These are phyloP conservation scores for Tangara arthus DNA, from an alignment of 2,797 vertebrate genomes.

Conservation along the genomic window DNA sequence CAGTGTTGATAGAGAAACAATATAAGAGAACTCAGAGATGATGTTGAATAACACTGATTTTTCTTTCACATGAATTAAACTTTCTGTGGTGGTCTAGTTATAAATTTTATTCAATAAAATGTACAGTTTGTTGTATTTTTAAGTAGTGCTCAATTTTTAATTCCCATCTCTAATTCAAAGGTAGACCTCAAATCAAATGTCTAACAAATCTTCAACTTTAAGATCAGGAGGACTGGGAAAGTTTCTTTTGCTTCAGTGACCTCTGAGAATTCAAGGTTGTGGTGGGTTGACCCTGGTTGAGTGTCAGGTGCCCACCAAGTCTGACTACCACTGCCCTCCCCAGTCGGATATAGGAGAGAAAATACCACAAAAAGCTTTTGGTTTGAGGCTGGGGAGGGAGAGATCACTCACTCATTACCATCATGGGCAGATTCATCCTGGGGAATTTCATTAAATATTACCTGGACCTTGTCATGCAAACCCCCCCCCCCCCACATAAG, in stretches of 20 bases:
- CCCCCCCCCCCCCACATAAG: rapidly evolving
- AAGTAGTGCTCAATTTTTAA: not conserved
- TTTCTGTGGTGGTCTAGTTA: not conserved
- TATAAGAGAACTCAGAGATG: not conserved
- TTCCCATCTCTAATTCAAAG: not conserved
- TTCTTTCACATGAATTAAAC: not conserved
- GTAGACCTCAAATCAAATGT: not conserved
- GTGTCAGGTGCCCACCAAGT: too few relatives aligned
- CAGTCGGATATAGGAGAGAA: not conserved
- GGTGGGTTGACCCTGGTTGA: not conserved
- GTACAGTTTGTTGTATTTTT: not conserved
- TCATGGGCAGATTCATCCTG: not conserved
- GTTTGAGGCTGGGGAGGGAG: not conserved
- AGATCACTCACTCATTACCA: not conserved
- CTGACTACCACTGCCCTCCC: not conserved
- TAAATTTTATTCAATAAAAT: not conserved
- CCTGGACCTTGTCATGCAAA: not conserved
- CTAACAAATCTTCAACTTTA: not conserved
- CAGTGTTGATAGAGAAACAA: not conserved
- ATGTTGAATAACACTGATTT: not conserved
- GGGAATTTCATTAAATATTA: not conserved
- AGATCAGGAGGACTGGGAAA: not conserved
- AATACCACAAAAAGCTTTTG: not conserved
- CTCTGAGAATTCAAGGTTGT: not conserved
- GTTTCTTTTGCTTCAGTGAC: not conserved